Percentiles rank a stretch among this genome's conserved stretches.
Conservation (phyloP, 2,797 vertebrate species). For the Hyperoplus lanceolatus region DNA sequence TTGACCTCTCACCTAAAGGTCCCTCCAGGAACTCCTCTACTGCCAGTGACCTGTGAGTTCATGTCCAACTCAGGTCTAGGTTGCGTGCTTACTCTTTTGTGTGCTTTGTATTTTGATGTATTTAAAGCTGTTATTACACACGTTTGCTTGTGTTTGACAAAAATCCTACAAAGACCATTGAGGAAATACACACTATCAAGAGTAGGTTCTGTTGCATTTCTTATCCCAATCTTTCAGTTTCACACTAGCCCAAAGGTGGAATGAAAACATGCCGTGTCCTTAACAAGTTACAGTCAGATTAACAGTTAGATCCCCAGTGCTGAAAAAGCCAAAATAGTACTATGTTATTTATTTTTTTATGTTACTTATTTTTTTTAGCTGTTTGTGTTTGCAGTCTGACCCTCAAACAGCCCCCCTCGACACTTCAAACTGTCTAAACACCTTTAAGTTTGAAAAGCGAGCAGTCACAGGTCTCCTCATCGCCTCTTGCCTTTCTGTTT, state of each 20-base stretch:
- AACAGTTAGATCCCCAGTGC: neutral
- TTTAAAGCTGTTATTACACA: neutral
- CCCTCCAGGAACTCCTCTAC: slow-evolving; percentile 92
- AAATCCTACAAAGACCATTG: neutral
- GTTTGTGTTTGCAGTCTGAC: slow-evolving; percentile 53
- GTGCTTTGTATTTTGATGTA: neutral
- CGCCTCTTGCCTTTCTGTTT: slow-evolving; percentile 80
- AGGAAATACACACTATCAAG: slow-evolving; percentile 4
- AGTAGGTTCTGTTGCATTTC: slow-evolving; percentile 12
- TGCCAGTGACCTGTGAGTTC: slow-evolving; percentile 93
- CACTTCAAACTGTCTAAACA: slow-evolving; percentile 39
- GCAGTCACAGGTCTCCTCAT: slow-evolving; percentile 66
- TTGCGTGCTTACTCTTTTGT: neutral
- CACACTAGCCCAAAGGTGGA: slow-evolving; percentile 31
- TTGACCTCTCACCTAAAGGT: slow-evolving; percentile 92
- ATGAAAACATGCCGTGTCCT: slow-evolving; percentile 52
- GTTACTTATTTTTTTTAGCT: slow-evolving; percentile 12
- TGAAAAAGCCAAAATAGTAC: slow-evolving; percentile 41
- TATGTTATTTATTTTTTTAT: neutral
- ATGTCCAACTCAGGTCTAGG: neutral
- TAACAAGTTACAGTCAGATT: slow-evolving; percentile 25
- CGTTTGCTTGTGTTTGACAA: neutral
- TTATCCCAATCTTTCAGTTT: slow-evolving; percentile 25
- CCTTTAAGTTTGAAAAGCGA: slow-evolving; percentile 51
- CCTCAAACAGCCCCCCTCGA: slow-evolving; percentile 32